Evolutionary conservation across 1,140 invertebrate species (phyloP).

Genomic region (Drosophila kikkawai): DNA sequence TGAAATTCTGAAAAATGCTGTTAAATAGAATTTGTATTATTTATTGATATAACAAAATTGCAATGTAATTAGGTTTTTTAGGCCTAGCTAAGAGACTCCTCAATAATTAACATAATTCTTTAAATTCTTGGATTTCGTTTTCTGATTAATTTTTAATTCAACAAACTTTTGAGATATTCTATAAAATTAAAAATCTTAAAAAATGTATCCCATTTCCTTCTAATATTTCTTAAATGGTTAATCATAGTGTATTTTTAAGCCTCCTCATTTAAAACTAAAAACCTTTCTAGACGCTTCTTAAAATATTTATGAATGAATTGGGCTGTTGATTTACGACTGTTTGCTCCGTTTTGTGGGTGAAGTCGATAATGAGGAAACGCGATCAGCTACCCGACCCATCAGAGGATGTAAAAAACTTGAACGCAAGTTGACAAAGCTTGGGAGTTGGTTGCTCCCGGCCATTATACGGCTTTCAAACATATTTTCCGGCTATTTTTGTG

Average conservation of each 20-base stretch:
- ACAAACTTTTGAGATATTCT: too few species aligned
- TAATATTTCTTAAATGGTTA: background rate
- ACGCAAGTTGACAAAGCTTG: slow-evolving; percentile 27
- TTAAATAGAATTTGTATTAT: too few species aligned
- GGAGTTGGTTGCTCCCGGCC: slow-evolving; percentile 12
- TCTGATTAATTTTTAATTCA: too few species aligned
- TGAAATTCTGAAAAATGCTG: too few species aligned
- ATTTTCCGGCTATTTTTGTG: slow-evolving; percentile 27
- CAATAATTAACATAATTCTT: too few species aligned
- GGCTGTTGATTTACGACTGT: slow-evolving; percentile 9
- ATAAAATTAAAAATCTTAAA: background rate
- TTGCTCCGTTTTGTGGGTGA: slow-evolving; percentile 15
- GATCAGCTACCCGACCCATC: background rate
- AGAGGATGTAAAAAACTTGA: slow-evolving; percentile 19
- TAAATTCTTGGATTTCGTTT: too few species aligned
- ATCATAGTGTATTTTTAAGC: background rate
- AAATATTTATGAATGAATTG: slow-evolving; percentile 32
- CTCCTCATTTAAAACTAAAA: background rate
- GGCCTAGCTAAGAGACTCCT: too few species aligned
- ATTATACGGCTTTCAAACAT: slow-evolving; percentile 22
- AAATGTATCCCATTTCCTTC: background rate
- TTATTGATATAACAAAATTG: too few species aligned
- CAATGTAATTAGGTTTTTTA: too few species aligned
- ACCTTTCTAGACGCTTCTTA: background rate
- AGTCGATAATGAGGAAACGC: slow-evolving; percentile 21